phyloP scores from a whole-genome alignment of 2,888 invertebrate genomes.

The Eupithecia tripunctaria region DNA sequence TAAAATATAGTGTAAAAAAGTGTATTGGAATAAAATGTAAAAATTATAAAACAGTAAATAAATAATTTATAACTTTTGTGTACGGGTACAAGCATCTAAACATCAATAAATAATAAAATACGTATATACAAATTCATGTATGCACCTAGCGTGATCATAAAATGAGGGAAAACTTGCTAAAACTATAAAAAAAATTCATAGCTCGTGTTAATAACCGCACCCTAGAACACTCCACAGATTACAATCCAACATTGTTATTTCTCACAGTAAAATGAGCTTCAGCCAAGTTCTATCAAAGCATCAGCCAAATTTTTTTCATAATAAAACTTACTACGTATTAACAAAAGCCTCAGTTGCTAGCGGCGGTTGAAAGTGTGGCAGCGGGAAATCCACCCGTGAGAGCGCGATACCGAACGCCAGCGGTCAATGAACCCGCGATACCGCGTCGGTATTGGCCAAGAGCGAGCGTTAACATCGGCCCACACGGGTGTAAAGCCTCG shows the following conservation, averaged over 20 bases:
- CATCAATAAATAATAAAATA: constrained; percentile 37
- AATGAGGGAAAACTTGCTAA: constrained; percentile 35
- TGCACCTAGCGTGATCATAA: constrained; percentile 35
- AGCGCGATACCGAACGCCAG: constrained; percentile 39
- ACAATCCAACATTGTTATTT: constrained; percentile 37
- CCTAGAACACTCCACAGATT: constrained; percentile 37
- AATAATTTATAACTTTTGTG: constrained; percentile 17
- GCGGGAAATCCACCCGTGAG: constrained; percentile 54
- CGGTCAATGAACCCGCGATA: constrained; percentile 40
- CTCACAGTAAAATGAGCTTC: constrained; percentile 69
- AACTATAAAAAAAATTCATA: constrained; percentile 31
- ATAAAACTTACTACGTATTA: constrained; percentile 57
- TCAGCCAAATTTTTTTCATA: constrained; percentile 73
- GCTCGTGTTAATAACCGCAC: constrained; percentile 38
- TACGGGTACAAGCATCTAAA: constrained; percentile 34
- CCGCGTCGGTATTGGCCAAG: constrained; percentile 50
- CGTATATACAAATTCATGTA: constrained; percentile 40
- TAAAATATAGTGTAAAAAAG: constrained; percentile 14
- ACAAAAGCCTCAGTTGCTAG: constrained; percentile 73
- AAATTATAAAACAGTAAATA: constrained; percentile 18
- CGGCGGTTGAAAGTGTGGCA: constrained; percentile 71
- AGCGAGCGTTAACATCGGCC: constrained; percentile 40
- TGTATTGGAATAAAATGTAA: constrained; percentile 17
- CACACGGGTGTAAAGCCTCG: constrained; percentile 55
- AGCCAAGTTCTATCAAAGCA: constrained; percentile 78